phyloP scores from a whole-genome alignment of 2,888 invertebrate species.

The Venusia cambrica region DNA sequence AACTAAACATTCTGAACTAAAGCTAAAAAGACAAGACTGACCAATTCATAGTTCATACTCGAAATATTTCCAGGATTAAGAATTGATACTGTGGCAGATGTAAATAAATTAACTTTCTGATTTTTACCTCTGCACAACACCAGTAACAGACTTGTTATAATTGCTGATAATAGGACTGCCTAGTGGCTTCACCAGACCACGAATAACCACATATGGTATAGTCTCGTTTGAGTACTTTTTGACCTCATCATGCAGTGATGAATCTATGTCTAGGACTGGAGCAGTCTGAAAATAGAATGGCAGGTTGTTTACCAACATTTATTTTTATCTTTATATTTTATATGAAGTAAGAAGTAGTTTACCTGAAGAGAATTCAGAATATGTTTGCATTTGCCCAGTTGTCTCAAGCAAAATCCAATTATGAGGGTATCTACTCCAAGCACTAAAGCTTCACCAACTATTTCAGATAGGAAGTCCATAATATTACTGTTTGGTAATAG shows the following conservation, averaged over 20 bases:
- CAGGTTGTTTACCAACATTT: no score
- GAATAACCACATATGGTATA: conserved; percentile 87
- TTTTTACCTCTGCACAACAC: conserved; percentile 86
- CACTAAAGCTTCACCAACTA: conserved; percentile 85
- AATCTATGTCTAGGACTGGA: conserved; percentile 85
- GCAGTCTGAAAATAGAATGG: conserved; percentile 78
- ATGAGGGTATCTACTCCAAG: conserved; percentile 88
- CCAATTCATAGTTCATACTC: no score
- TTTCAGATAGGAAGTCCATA: conserved; percentile 84
- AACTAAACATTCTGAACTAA: no score
- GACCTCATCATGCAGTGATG: conserved; percentile 83
- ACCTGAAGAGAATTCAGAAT: conserved; percentile 87
- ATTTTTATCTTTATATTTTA: no score
- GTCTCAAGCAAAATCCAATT: conserved; percentile 86
- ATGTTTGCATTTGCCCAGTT: conserved; percentile 88
- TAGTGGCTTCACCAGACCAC: conserved; percentile 88
- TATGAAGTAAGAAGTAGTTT: no score
- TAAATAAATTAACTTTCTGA: no score
- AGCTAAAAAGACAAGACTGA: no score
- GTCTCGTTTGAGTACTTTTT: conserved; percentile 82
- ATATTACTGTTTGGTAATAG: no score
- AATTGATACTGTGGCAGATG: no score
- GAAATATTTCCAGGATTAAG: no score
- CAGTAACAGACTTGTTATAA: conserved; percentile 86
- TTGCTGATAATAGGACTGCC: conserved; percentile 88